Conservation (phyloP, 1,140 invertebrate genomes). For the Asbolus verrucosus region DNA sequence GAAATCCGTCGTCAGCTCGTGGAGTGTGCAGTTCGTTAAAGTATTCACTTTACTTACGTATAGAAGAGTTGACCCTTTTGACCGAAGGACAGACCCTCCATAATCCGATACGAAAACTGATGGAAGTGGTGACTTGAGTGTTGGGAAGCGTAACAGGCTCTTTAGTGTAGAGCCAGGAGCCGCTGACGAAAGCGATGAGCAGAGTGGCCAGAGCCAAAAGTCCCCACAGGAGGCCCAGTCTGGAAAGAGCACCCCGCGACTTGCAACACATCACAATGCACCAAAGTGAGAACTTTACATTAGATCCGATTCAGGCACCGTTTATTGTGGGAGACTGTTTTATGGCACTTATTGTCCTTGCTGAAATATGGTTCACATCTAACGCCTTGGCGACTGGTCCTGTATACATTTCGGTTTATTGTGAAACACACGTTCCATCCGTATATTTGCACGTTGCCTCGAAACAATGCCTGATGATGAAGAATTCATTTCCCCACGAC, state of each 20-base stretch:
- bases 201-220: constrained; percentile 64
- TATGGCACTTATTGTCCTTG: constrained; percentile 28
- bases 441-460: constrained; percentile 20
- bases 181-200: constrained; percentile 67
- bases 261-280: constrained; percentile 61
- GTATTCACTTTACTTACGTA: constrained; percentile 60
- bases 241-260: constrained; percentile 62
- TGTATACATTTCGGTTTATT: constrained; percentile 40
- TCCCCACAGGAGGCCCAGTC: constrained; percentile 66
- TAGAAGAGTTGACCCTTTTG: constrained; percentile 61
- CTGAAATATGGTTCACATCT: constrained; percentile 17
- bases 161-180: constrained; percentile 67
- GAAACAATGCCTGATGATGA: background rate
- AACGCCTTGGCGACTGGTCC: constrained; percentile 8
- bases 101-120: constrained; percentile 66
- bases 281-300: constrained; percentile 22
- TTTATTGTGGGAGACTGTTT: constrained; percentile 34
- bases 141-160: constrained; percentile 67
- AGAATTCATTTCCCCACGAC: background rate
- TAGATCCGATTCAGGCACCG: constrained; percentile 29
- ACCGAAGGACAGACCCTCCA: constrained; percentile 68
- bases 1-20: background rate
- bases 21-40: background rate
- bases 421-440: constrained; percentile 14
- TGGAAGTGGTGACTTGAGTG: constrained; percentile 63